phyloP scores from a whole-genome alignment of 2,113 vertebrate species.

The Paramisgurnus dabryanus region DNA sequence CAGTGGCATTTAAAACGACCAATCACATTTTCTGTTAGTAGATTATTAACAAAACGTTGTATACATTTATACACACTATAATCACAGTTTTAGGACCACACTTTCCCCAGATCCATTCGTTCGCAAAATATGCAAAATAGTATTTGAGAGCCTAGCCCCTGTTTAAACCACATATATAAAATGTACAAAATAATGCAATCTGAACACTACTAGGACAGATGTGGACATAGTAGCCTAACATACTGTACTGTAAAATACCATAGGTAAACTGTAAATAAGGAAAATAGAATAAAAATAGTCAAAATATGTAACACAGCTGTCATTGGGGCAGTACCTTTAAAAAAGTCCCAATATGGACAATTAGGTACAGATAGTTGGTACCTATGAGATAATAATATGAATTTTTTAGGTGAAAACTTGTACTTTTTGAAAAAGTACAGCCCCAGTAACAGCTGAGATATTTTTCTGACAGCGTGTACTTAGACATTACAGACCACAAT shows the following conservation, averaged over 20 bases:
- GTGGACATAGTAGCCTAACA: constrained; percentile 22
- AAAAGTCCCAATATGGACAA: no score
- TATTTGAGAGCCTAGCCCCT: constrained; percentile 1
- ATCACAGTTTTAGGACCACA: constrained; percentile 55
- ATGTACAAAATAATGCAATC: constrained; percentile 50
- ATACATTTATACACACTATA: constrained; percentile 53
- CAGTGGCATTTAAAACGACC: constrained; percentile 69
- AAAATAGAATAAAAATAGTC: background rate
- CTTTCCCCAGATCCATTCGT: constrained; percentile 25
- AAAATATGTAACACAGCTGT: background rate
- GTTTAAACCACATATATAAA: background rate
- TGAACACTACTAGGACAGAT: constrained; percentile 21
- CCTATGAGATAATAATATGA: no score
- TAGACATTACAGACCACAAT: no score
- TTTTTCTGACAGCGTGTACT: no score
- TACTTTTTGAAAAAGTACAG: no score
- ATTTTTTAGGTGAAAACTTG: no score
- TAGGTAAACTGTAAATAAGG: background rate
- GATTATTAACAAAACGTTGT: constrained; percentile 57
- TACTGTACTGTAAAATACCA: constrained; percentile 6
- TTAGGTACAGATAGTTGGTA: no score
- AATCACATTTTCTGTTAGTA: constrained; percentile 68
- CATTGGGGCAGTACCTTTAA: no score
- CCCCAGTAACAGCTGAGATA: no score
- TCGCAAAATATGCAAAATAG: background rate